phyloP scores from a whole-genome alignment of 1,140 invertebrate genomes.

The Vanessa tameamea region DNA sequence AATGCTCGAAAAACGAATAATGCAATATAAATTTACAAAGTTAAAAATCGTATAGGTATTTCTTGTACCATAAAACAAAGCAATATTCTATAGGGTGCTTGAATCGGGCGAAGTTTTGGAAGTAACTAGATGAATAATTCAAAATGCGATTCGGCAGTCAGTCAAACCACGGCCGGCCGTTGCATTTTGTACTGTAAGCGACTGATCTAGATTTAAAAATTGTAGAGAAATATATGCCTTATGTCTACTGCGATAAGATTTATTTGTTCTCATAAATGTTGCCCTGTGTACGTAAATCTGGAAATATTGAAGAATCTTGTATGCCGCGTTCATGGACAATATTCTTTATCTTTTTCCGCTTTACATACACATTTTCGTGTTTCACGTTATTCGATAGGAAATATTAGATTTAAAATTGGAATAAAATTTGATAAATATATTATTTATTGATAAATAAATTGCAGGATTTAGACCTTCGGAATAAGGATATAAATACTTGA shows the following conservation, averaged over 20 bases:
- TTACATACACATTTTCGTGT: slow-evolving; percentile 45
- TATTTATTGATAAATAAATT: neutral
- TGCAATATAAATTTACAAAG: slow-evolving; percentile 23
- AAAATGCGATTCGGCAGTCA: slow-evolving; percentile 64
- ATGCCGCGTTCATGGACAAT: slow-evolving; percentile 53
- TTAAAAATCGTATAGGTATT: slow-evolving; percentile 37
- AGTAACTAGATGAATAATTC: slow-evolving; percentile 71
- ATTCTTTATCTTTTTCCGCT: slow-evolving; percentile 50
- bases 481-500: neutral
- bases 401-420: slow-evolving; percentile 36
- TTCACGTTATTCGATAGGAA: slow-evolving; percentile 39
- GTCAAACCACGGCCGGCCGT: slow-evolving; percentile 54
- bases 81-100: slow-evolving; percentile 54
- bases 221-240: slow-evolving; percentile 19
- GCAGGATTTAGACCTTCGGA: neutral
- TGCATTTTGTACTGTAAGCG: slow-evolving; percentile 51
- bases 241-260: slow-evolving; percentile 15
- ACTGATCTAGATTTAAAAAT: slow-evolving; percentile 10
- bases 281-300: slow-evolving; percentile 58
- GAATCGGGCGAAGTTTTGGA: slow-evolving; percentile 56
- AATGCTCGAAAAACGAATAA: neutral
- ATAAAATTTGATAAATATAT: slow-evolving; percentile 9
- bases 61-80: slow-evolving; percentile 65
- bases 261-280: slow-evolving; percentile 15
- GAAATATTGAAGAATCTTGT: slow-evolving; percentile 55